A percentile compares a stretch with the other conserved stretches of the same genome.
phyloP scores from a whole-genome alignment of 2,888 invertebrate species.

The Digitonthophagus gazella region DNA sequence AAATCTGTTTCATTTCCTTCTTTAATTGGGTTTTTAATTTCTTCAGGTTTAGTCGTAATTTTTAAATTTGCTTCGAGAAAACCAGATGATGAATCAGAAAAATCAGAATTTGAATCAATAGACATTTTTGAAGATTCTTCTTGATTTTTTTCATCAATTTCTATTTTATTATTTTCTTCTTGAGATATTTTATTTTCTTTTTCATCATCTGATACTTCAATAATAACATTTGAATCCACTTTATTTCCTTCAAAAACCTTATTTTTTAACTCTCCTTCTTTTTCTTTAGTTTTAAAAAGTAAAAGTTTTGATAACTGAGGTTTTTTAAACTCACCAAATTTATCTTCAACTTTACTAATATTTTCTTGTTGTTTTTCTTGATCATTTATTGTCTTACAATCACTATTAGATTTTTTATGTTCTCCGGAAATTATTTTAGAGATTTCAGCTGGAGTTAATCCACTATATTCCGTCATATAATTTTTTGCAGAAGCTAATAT shows the following conservation, averaged over 20 bases:
- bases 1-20: not conserved
- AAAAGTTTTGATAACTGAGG: not conserved
- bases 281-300: not conserved
- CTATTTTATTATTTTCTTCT: no score
- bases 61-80: no score
- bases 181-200: no score
- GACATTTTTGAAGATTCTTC: no score
- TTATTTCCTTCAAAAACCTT: not conserved
- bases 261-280: not conserved
- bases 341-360: not conserved
- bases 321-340: conserved; percentile 2
- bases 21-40: not conserved
- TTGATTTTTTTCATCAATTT: no score
- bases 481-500: conserved; percentile 63
- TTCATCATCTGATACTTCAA: no score
- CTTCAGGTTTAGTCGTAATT: no score
- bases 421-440: conserved; percentile 53
- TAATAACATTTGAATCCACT: not conserved
- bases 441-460: conserved; percentile 70
- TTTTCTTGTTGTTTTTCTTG: no score
- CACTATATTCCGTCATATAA: conserved; percentile 76
- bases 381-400: no score
- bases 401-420: conserved; percentile 5
- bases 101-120: no score
- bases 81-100: no score